phyloP scores from a whole-genome alignment of 2,113 vertebrate genomes.

The Etheostoma cragini region DNA sequence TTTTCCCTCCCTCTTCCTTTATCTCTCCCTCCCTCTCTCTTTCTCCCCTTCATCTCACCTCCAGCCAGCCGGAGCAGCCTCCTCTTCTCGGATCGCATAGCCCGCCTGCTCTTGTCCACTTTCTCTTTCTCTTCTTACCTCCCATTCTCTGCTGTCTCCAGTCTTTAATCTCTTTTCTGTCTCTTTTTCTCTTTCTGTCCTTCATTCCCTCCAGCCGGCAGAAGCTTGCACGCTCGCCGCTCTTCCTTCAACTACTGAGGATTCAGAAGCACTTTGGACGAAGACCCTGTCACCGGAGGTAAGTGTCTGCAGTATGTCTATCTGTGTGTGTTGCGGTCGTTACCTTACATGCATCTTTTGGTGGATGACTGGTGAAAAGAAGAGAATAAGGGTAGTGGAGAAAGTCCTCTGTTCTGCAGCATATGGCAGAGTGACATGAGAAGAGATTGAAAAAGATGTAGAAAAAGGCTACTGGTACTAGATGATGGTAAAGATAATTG shows the following conservation, averaged over 20 bases:
- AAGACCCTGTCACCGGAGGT: conserved; percentile 70
- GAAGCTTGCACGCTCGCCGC: conserved; percentile 54
- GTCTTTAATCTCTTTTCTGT: conserved; percentile 41
- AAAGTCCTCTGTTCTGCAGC: conserved; percentile 21
- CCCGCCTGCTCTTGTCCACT: conserved; percentile 63
- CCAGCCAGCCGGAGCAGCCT: conserved; percentile 72
- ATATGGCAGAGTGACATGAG: conserved; percentile 36
- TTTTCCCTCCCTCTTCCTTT: conserved; percentile 61
- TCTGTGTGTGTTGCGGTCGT: background rate
- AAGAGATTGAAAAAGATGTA: conserved; percentile 18
- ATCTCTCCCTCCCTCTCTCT: conserved; percentile 70
- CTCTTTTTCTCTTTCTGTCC: conserved; percentile 45
- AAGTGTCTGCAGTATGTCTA: conserved; percentile 30
- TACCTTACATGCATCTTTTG: conserved; percentile 13
- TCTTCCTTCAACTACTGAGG: conserved; percentile 62
- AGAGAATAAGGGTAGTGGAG: conserved; percentile 3
- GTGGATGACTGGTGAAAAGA: conserved; percentile 2
- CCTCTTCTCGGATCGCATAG: conserved; percentile 47
- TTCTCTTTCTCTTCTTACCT: conserved; percentile 56
- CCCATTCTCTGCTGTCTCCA: conserved; percentile 54
- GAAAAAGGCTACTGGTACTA: background rate
- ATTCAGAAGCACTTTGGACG: conserved; percentile 66
- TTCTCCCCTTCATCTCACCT: conserved; percentile 83
- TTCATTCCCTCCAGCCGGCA: conserved; percentile 60
- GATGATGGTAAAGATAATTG: background rate